phyloP scores from a whole-genome alignment of 2,888 invertebrate species.

The Geophilus truncorum region DNA sequence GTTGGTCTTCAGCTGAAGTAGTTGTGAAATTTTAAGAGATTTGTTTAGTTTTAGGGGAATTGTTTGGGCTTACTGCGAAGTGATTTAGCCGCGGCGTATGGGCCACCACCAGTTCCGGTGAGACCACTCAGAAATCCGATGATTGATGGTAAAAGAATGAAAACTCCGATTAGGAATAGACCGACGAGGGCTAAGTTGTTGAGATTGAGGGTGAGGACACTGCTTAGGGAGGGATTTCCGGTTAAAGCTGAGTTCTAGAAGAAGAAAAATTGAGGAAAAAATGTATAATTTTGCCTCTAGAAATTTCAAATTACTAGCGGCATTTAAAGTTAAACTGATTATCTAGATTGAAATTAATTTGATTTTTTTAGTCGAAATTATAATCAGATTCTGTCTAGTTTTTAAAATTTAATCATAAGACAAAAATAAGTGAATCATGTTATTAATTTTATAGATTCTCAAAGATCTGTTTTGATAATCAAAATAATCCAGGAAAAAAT shows the following conservation, averaged over 20 bases:
- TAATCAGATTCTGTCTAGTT: no score
- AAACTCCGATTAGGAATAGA: constrained; percentile 30
- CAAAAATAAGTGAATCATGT: no score
- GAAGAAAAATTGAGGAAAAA: not conserved
- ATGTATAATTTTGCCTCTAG: no score
- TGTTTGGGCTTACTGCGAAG: constrained; percentile 5
- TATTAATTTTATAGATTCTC: no score
- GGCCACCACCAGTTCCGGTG: not conserved
- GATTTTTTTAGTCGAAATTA: not conserved
- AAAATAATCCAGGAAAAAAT: no score
- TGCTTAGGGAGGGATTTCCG: constrained; percentile 30
- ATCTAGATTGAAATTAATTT: not conserved
- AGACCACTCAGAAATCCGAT: constrained; percentile 27
- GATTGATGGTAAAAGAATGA: constrained; percentile 31
- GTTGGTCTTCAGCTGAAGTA: not conserved
- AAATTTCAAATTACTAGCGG: no score
- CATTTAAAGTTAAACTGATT: no score
- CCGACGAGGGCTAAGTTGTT: constrained; percentile 29
- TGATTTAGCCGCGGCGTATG: not conserved
- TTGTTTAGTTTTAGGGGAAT: not conserved
- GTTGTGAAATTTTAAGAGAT: no score
- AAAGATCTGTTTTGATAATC: no score
- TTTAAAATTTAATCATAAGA: no score
- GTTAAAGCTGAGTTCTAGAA: not conserved
- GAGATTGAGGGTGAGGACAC: constrained; percentile 29